Evolutionary conservation across 2,797 vertebrate species (phyloP), one percentile per base, ranked within the genome.

Genomic region (Muscicapa comitata): DNA sequence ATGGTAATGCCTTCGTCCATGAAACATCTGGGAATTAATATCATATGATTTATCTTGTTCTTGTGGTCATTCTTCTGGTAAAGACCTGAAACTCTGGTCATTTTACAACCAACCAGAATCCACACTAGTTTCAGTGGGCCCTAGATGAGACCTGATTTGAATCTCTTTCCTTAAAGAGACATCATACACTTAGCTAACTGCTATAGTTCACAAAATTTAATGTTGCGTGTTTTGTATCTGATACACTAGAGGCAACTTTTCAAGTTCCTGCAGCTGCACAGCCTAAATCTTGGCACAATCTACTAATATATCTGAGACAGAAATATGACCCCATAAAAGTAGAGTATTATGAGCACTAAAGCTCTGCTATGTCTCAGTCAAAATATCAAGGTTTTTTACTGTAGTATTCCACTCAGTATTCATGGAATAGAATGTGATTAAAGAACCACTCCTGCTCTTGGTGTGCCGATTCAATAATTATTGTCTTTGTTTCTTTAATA

Each of bases 401-500:
- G 82, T 95, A 88, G 67, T 74, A 94, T 92, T 96, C 93, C 82
- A 71, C 92, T 97, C 93, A 77, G 81, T 95, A 97, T 97, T 97
- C 94, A 97, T 77, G 78, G 70, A 96, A 86, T 55, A 92, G 57
- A 91, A 87, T 95, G 91, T 96, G 96, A 97, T 95, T 97, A 97
- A 97, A 91, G 93, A 71, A 82, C 58, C 59, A 83, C 83, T 75
- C 73, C 93, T 93, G 78, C 37, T 92, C 65, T 95, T 85, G 82
- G 75, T 95, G 54, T 76, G 86, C 72, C 5, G 15, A 95, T 95
- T 96, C 95, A 95, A 93, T 96, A 97, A 97, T 96, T 93, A 97
- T 92, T 89, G 88, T 96, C 81, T 97, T 95, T 93, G 94, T 95
- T 97, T 97, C 93, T 97, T 96, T 74, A 95, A 91, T 90, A 92